Evolutionary conservation across 2,888 invertebrate genomes (phyloP).

Genomic region (Hypomecis atomaria): DNA sequence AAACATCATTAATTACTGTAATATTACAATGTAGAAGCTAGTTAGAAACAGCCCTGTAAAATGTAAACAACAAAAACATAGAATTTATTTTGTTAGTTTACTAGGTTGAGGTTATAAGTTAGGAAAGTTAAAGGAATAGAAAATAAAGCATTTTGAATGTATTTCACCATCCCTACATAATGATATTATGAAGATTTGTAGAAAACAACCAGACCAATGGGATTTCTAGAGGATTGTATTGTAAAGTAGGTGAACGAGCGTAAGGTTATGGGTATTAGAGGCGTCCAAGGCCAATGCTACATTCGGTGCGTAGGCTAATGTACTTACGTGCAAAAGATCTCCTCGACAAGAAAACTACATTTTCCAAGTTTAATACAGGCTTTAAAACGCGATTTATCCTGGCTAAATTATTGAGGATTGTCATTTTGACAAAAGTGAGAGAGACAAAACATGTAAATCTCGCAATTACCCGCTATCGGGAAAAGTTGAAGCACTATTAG

Average conservation of each 20-base stretch:
- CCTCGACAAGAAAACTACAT: constrained; percentile 56
- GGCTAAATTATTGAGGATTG: constrained; percentile 74
- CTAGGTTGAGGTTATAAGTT: constrained; percentile 5
- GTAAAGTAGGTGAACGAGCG: constrained; percentile 30
- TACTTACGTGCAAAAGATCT: constrained; percentile 70
- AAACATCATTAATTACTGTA: too few relatives aligned
- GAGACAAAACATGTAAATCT: constrained; percentile 60
- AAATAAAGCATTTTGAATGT: constrained; percentile 6
- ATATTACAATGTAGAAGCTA: too few relatives aligned
- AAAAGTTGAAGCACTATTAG: constrained; percentile 27
- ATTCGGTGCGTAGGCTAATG: constrained; percentile 28
- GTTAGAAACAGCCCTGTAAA: neutral
- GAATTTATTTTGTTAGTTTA: constrained; percentile 9
- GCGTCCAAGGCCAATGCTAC: constrained; percentile 51
- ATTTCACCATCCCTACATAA: constrained; percentile 29
- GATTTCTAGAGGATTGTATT: constrained; percentile 46
- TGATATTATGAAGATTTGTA: neutral
- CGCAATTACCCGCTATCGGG: constrained; percentile 1
- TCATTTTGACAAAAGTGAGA: constrained; percentile 79
- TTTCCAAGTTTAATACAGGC: constrained; percentile 55
- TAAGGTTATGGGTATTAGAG: constrained; percentile 57
- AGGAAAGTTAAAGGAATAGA: neutral
- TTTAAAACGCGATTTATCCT: constrained; percentile 66
- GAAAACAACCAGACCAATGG: neutral
- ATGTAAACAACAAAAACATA: constrained; percentile 2